Percentiles rank a stretch among this genome's conserved stretches.
Conservation (phyloP, 92 coral and sea anemone genomes). For the Epizoanthus ramosus region DNA sequence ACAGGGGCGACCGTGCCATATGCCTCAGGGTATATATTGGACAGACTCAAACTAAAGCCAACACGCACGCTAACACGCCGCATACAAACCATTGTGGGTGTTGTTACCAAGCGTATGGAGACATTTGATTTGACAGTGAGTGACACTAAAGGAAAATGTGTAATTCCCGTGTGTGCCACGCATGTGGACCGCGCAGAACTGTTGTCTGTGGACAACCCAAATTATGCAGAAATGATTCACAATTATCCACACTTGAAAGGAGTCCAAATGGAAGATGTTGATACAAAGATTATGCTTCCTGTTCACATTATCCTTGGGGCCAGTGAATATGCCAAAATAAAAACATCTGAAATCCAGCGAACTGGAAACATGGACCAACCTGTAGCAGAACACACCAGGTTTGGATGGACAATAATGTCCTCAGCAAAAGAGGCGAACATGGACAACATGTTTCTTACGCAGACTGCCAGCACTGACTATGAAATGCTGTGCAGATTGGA, state of each 20-base stretch:
- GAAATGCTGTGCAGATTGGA: conserved; percentile 64
- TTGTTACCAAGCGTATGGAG: conserved; percentile 51
- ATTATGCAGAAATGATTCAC: conserved; percentile 40
- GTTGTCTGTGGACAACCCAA: conserved; percentile 56
- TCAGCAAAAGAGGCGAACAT: conserved; percentile 61
- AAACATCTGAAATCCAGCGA: conserved; percentile 55
- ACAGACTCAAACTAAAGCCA: conserved; percentile 49
- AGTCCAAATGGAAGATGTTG: conserved; percentile 53
- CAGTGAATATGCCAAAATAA: conserved; percentile 64
- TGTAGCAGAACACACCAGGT: conserved; percentile 53
- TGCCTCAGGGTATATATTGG: background rate
- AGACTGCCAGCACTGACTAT: conserved; percentile 13
- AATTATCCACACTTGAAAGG: conserved; percentile 60
- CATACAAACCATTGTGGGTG: conserved; percentile 55
- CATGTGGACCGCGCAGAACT: conserved; percentile 55
- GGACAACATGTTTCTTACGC: conserved; percentile 56
- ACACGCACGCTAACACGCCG: conserved; percentile 50
- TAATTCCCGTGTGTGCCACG: conserved; percentile 51
- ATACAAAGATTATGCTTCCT: conserved; percentile 55
- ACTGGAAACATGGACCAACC: conserved; percentile 58
- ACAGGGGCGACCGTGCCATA: conserved; percentile 1
- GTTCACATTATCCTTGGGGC: conserved; percentile 66
- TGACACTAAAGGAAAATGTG: conserved; percentile 48
- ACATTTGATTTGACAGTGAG: conserved; percentile 53
- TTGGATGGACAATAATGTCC: conserved; percentile 71